Evolutionary conservation across 2,888 invertebrate genomes (phyloP), one percentile per base, ranked within the genome.

Genomic region (Agonopterix subpropinquella): DNA sequence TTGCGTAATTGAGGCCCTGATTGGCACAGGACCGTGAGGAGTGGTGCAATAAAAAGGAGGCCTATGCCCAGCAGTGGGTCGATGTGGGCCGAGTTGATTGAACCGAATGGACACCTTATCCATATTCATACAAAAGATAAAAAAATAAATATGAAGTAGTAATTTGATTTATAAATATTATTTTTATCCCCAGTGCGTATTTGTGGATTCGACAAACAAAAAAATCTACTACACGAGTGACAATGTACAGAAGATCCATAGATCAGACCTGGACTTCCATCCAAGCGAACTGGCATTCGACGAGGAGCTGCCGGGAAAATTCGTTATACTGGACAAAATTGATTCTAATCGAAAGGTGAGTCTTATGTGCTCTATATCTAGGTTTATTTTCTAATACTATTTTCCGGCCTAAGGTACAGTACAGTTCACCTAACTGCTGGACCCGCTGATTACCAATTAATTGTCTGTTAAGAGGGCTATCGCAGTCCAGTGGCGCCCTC

Each of bases 201-300:
- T 97, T 76, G 92, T 94, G 47, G 97, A 97, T 74, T 90, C 93
- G 1, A 86, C 90, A 41, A 92, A 96, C 73, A 93, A 94, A 65
- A 90, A 92, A 56, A 84, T 96, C 36, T 96, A 92, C 72, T 92
- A 93, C 49, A 96, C 96, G 0, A 89, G 81, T 43, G 91, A 97
- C 77, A 92, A 93, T 81, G 95, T 95, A 0, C 80, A 79, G 42
- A 91, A 84, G n/a, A 92, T 97, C 55, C 81, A 80, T 41, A 87
- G 90, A 54, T 84, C 91, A 2, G 80, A 91, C 53, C 79, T 97
- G 48, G 80, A 81, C 39, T 97, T 97, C 79, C 91, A 91, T 45
- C 97, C 97, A 0, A 93, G 92, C 54, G 94, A 94, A 62, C 86
- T 97, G 52, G 90, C 92, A 0, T 94, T 95, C 70, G 93, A 94